Evolutionary conservation across 2,113 vertebrate species (phyloP), one percentile per base, ranked within the genome.

Genomic region (Nothoprocta pentlandii): DNA sequence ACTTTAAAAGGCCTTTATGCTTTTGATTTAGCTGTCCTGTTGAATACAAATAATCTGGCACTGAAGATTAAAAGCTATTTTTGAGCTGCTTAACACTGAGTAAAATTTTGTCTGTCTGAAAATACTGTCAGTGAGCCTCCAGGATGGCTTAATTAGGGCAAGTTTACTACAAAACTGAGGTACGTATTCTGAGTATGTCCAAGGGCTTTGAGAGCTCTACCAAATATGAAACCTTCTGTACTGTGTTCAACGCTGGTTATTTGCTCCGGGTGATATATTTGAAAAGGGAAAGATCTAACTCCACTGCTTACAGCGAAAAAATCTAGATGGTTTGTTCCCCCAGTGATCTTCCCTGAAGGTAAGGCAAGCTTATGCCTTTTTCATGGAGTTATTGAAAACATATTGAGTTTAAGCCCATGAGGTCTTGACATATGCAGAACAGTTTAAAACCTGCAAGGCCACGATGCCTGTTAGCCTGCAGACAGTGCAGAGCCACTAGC

Each of bases 1-100:
- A 21, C 67, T 69, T 30, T 85, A 67, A 78, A 89, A 85, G 71
- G 80, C 53, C 47, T 95, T 90, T 84, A 47, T 41, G 49, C 67
- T 91, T 74, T 90, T 39, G 67, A 64, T 80, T 91, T 58, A 22
- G 32, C 4, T 28, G 68, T 69, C 62, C 47, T 80, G 69, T 61
- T 76, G 76, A 59, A 34, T 32, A 23, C 66, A 82, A 51, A 19
- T 39, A 73, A 84, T 54, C 95, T 96, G 95, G 96, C 91, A 89
- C 91, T 22, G 73, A 47, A 79, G 80, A 78, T 34, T 16, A 16
- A 75, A 91, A 84, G 90, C 95, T 92, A 58, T 3, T 21, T 73
- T 19, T n/a, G 49, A 87, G 44, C 4, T n/a, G 54, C 51, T 77
- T 85, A 67, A 47, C 1, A 51, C 16, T 0, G 10, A 80, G 26